phyloP scores from a whole-genome alignment of 2,113 vertebrate genomes.

The Platycercus adscitus region DNA sequence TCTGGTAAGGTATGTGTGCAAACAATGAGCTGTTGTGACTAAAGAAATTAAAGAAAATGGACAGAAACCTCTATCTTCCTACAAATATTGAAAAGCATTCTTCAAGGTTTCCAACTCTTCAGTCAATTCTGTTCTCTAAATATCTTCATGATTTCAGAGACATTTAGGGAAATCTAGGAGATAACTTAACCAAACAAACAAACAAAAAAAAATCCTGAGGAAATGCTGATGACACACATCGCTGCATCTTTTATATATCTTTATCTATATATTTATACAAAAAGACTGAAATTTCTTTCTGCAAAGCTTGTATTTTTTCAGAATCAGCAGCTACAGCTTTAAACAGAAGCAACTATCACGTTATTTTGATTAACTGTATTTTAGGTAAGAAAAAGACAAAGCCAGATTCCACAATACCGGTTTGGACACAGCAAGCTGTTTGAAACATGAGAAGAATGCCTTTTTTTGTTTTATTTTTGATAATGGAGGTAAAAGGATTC shows the following conservation, averaged over 20 bases:
- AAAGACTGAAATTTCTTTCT: not conserved
- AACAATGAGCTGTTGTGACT: not conserved
- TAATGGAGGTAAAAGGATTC: not conserved
- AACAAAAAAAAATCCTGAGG: not conserved
- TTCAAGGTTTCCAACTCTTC: not conserved
- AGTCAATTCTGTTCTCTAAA: not conserved
- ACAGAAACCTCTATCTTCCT: not conserved
- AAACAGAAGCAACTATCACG: not conserved
- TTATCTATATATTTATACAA: not conserved
- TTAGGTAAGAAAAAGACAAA: not conserved
- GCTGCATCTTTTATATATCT: not conserved
- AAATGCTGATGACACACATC: not conserved
- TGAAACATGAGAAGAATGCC: not conserved
- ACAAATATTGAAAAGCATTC: not conserved
- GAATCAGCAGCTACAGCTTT: not conserved
- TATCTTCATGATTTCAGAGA: not conserved
- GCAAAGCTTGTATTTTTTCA: not conserved
- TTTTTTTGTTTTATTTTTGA: not conserved
- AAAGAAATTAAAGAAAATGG: not conserved
- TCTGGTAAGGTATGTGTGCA: not conserved
- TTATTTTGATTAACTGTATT: not conserved
- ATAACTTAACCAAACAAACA: not conserved
- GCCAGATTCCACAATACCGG: not conserved
- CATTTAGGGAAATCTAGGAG: not conserved
- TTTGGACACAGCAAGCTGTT: accelerated